Base-by-base conservation (phyloP, 2,113 vertebrate species). In the Dolichallabes microphthalmus region DNA sequence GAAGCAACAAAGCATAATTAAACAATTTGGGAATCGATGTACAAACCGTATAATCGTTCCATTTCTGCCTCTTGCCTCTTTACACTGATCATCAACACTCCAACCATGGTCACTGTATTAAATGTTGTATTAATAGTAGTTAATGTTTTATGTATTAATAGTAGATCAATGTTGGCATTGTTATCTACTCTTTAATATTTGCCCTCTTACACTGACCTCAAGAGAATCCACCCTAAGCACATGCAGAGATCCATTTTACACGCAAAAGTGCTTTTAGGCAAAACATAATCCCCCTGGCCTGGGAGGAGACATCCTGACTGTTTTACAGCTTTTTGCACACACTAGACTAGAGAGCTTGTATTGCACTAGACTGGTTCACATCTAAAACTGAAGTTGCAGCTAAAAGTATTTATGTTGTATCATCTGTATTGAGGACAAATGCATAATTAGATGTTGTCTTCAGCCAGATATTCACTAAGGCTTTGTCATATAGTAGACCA, bases 181-280 rank as follows among this genome's bases (percentile, higher is more conserved):
- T 55, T 15, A 30, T 50, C 35, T 25, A 22, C 19, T 66, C 58
- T 76, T 30, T 64, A 74, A n/a, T 53, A 66, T 66, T 77, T 84
- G 45, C n/a, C 60, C 45, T 45, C 45, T 57, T 77, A 10, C 17
- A 14, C 3, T 77, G 17, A 22, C 35, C 60, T 77, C 74, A 35
- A 77, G 61, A 50, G n/a, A 50, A 53, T 69, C 30, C 55, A 83
- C 32, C 68, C 32, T 19, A 76, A 77, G 27, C 50, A 68, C 30
- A 68, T 68, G 61, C 74, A 68, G 74, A 35, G 14, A 17, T 35
- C 14, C 6, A 55, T 60, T 75, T 83, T 74, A 74, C 55, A 76
- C 13, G 52, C 69, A 61, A 83, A 60, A n/a, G 17, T 53, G 50
- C 74, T 39, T 85, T 78, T 30, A 78, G 27, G n/a, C 71, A 39